These are phyloP conservation scores for Cryptotis parvus DNA, from an alignment of 2,113 vertebrate genomes.

Conservation along the genomic window DNA sequence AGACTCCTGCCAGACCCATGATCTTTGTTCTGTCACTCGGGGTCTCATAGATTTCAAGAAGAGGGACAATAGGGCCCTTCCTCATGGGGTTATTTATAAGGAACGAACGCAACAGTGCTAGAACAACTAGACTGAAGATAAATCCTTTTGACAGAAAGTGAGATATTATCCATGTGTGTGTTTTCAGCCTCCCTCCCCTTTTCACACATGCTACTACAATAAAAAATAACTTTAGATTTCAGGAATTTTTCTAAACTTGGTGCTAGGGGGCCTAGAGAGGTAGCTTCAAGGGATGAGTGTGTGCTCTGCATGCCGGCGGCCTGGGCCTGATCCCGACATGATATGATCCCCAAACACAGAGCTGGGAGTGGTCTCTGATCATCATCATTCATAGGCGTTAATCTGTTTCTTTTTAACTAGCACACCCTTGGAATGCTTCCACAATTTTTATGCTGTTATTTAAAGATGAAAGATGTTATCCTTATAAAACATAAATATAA, in stretches of 20 bases:
- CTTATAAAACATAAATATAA: background rate
- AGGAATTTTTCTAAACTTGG: background rate
- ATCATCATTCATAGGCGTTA: too few relatives aligned
- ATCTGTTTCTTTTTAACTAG: background rate
- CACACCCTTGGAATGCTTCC: background rate
- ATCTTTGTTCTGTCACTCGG: background rate
- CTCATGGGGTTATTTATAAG: background rate
- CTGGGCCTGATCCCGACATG: too few relatives aligned
- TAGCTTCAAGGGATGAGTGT: too few relatives aligned
- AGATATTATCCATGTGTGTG: background rate
- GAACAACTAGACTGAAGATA: background rate
- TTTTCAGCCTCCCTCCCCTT: background rate
- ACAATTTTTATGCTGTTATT: constrained; percentile 14
- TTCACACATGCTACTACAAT: background rate
- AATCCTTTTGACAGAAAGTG: background rate
- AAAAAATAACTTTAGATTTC: background rate
- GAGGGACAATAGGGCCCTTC: background rate
- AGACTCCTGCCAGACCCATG: background rate
- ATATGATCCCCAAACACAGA: too few relatives aligned
- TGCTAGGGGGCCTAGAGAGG: background rate
- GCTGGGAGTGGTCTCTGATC: too few relatives aligned
- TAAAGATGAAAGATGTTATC: background rate
- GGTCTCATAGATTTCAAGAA: background rate
- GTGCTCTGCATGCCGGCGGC: too few relatives aligned
- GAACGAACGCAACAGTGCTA: background rate